phyloP scores from a whole-genome alignment of 2,113 vertebrate genomes.

The Crypturellus undulatus region DNA sequence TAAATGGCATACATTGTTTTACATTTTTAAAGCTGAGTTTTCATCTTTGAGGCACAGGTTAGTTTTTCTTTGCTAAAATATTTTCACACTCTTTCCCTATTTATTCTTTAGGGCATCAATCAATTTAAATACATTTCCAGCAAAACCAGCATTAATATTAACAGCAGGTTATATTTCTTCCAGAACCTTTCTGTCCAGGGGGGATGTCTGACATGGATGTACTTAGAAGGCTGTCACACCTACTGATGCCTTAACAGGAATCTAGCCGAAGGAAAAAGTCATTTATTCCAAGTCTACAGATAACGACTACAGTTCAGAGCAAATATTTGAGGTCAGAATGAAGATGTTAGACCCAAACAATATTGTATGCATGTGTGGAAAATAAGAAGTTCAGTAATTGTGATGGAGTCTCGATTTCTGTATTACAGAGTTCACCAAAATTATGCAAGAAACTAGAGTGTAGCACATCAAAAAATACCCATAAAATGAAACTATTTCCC shows the following conservation, averaged over 20 bases:
- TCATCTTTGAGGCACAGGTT: not conserved
- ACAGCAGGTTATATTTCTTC: constrained; percentile 18
- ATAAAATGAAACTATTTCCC: not conserved
- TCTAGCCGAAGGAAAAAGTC: not conserved
- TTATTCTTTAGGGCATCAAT: not conserved
- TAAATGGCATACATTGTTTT: not conserved
- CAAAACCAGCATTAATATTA: not conserved
- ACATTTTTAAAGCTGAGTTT: constrained; percentile 3
- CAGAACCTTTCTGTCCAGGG: not conserved
- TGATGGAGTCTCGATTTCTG: not conserved
- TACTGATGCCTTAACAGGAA: not conserved
- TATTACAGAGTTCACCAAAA: not conserved
- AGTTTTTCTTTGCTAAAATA: constrained; percentile 1
- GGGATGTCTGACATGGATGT: not conserved
- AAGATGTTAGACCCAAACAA: not conserved
- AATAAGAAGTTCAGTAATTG: not conserved
- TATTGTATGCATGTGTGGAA: not conserved
- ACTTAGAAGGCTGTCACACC: constrained; percentile 1
- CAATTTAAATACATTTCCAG: constrained; percentile 9
- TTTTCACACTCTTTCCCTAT: constrained; percentile 4
- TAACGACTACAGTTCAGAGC: not conserved
- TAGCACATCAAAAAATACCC: not conserved
- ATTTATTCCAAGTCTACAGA: not conserved
- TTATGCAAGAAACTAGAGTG: not conserved
- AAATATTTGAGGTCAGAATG: not conserved